These are phyloP conservation scores for Glaucomys volans DNA, from an alignment of 2,113 vertebrate genomes.

Conservation along the genomic window DNA sequence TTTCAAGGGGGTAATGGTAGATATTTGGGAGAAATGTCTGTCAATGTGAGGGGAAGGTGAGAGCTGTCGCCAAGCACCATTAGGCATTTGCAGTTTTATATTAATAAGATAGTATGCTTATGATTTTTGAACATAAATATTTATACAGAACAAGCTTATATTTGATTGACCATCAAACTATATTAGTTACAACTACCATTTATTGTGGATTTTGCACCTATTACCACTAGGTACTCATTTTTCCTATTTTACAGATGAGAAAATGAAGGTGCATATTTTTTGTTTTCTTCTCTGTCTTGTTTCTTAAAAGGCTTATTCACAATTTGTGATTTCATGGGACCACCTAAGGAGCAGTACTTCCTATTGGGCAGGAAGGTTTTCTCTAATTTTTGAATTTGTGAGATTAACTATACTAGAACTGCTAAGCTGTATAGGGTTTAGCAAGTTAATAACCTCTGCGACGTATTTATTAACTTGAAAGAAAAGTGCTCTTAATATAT, in stretches of 20 bases:
- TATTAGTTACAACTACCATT: background rate
- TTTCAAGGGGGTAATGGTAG: slow-evolving; percentile 1
- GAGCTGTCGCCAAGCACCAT: background rate
- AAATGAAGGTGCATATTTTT: slow-evolving; percentile 20
- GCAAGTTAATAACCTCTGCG: background rate
- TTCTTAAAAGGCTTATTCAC: slow-evolving; percentile 15
- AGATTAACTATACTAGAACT: background rate
- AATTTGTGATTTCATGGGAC: background rate
- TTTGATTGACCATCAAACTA: slow-evolving; percentile 4
- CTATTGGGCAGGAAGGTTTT: background rate
- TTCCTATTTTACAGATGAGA: background rate
- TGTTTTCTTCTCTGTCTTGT: background rate
- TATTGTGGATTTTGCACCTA: background rate
- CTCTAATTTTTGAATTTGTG: background rate
- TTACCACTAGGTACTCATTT: background rate
- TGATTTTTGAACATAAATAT: slow-evolving; percentile 42
- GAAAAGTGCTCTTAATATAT: background rate
- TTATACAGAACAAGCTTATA: slow-evolving; percentile 2
- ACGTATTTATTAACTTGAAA: background rate
- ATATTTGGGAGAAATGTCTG: slow-evolving; percentile 39
- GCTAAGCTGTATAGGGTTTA: background rate
- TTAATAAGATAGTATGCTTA: slow-evolving; percentile 39
- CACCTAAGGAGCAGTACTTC: background rate
- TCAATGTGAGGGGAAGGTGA: background rate
- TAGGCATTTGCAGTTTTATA: slow-evolving; percentile 43